Base-by-base conservation (phyloP, 2,113 vertebrate genomes). In the Nibea albiflora region DNA sequence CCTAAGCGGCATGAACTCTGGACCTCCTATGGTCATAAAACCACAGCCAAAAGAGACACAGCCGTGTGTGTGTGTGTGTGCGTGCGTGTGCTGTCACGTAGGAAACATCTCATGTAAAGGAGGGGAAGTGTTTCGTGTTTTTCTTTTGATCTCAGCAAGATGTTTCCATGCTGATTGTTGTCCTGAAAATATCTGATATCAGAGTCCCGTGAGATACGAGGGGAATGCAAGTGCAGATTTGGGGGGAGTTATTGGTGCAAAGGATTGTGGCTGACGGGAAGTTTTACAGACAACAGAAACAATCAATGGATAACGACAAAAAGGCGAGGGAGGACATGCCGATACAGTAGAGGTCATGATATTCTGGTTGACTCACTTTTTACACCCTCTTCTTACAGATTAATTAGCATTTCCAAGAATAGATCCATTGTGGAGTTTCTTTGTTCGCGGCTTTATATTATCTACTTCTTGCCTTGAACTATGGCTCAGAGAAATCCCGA, bases 371-470 rank as follows among this genome's bases (percentile, higher is more conserved):
- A 50, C 58, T 22, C 52, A 15, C 62, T 61, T 9, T 39, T 39
- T 68, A n/a, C 17, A 63, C 53, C 57, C 63, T 61, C 72, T 81
- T 77, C 75, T 69, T 53, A 46, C 61, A 54, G 66, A 63, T 47
- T 73, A 89, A 90, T 91, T 87, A 86, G 73, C 88, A 92, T 81
- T 81, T 92, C 90, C 69, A 68, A 89, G 84, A 92, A 92, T 92
- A 92, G 83, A 89, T 75, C 76, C 78, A 80, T 76, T 85, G 76
- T 85, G 47, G 54, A 67, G 47, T 76, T 71, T 73, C 62, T 88
- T 91, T 91, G 78, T 85, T 88, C 77, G 5, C 81, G 69, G 70
- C 83, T 79, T 69, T 57, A 64, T 80, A 83, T 89, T 84, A 85
- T 93, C 90, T 86, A 65, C 66, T 82, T 90, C 81, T 79, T 63